Evolutionary conservation across 2,888 invertebrate species (phyloP).

Genomic region (Cataglyphis altisquamis): DNA sequence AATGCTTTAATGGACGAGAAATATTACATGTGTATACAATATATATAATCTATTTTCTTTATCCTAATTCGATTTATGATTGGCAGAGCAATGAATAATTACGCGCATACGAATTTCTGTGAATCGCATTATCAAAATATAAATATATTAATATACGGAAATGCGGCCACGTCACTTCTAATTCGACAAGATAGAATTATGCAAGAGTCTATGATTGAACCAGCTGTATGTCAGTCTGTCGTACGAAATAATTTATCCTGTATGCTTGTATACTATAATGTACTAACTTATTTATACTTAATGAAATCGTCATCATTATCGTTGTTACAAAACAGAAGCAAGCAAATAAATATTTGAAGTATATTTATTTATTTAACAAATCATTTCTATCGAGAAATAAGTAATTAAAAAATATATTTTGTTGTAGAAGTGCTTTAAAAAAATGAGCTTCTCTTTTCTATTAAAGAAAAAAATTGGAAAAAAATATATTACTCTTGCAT

Average conservation of each 20-base stretch:
- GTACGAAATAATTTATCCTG: constrained; percentile 65
- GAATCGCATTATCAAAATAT: neutral
- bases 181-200: constrained; percentile 70
- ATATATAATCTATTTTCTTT: neutral
- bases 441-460: neutral
- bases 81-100: neutral
- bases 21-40: neutral
- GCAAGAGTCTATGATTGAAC: constrained; percentile 61
- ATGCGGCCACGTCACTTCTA: constrained; percentile 41
- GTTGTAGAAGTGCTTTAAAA: neutral
- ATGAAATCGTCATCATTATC: neutral
- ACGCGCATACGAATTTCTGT: neutral
- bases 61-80: neutral
- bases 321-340: neutral
- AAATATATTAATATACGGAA: constrained; percentile 51
- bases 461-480: neutral
- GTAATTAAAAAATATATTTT: too few relatives aligned
- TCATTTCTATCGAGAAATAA: neutral
- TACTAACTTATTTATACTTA: neutral
- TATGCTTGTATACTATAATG: neutral
- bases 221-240: constrained; percentile 59
- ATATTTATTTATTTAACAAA: neutral
- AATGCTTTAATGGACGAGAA: neutral
- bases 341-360: neutral
- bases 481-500: neutral